These are phyloP conservation scores for Sebastes cheni DNA, from an alignment of 2,797 vertebrate genomes.

Conservation along the genomic window DNA sequence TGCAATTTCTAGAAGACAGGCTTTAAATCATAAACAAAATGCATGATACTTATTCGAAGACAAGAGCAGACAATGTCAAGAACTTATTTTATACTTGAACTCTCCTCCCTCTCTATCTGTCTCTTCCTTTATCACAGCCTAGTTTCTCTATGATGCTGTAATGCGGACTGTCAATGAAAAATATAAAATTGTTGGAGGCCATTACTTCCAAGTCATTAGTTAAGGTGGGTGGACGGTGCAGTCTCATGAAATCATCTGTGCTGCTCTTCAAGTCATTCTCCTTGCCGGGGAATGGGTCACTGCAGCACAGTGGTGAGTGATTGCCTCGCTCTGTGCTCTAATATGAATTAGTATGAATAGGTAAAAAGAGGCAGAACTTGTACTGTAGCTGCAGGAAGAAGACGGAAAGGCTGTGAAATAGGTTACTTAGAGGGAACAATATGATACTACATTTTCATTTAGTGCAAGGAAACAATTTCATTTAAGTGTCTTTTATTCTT, in stretches of 20 bases:
- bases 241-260: conserved; percentile 71
- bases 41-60: not conserved
- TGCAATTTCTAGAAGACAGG: not conserved
- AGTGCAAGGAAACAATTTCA: not conserved
- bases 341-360: conserved; percentile 44
- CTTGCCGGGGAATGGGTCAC: conserved; percentile 62
- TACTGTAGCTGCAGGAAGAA: not conserved
- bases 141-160: conserved; percentile 19
- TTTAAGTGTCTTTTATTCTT: conserved; percentile 9
- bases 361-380: not conserved
- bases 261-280: conserved; percentile 70
- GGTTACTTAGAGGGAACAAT: conserved; percentile 11
- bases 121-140: conserved; percentile 21
- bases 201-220: conserved; percentile 75
- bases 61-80: conserved; percentile 21
- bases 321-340: conserved; percentile 29
- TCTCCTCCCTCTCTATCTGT: not conserved
- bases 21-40: not conserved
- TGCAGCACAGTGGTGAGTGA: conserved; percentile 43
- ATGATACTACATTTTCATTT: conserved; percentile 7
- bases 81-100: conserved; percentile 19
- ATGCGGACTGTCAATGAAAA: conserved; percentile 67
- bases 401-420: not conserved
- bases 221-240: conserved; percentile 68
- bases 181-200: conserved; percentile 70